These are phyloP conservation scores for Virgularia gustaviana DNA, from an alignment of 92 coral and sea anemone genomes.

Conservation along the genomic window DNA sequence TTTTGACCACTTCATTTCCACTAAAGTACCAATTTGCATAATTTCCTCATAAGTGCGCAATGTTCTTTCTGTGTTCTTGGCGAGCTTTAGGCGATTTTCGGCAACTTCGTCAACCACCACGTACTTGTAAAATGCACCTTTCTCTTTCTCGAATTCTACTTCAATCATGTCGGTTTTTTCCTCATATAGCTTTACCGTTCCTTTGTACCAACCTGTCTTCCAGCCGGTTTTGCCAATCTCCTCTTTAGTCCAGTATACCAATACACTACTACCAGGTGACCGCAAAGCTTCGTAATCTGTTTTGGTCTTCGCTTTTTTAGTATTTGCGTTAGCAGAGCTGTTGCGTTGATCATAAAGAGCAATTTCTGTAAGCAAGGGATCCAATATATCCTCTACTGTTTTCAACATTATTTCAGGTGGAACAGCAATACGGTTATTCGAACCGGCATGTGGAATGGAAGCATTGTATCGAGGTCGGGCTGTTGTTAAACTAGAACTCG, in stretches of 20 bases:
- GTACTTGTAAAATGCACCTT: slow-evolving; percentile 28
- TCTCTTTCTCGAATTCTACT: slow-evolving; percentile 45
- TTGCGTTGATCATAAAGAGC: neutral
- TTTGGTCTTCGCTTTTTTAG: no score
- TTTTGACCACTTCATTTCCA: slow-evolving; percentile 33
- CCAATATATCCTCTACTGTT: slow-evolving; percentile 26
- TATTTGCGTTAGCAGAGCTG: no score
- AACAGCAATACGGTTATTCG: slow-evolving; percentile 19
- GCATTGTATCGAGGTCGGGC: slow-evolving; percentile 45
- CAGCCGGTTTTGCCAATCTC: no score
- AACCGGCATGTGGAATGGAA: slow-evolving; percentile 15
- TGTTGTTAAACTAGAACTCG: slow-evolving; percentile 14
- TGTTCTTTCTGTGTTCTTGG: slow-evolving; percentile 21
- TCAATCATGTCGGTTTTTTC: slow-evolving; percentile 23
- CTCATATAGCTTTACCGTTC: slow-evolving; percentile 24
- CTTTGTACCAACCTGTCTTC: slow-evolving; percentile 50
- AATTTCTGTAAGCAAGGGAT: slow-evolving; percentile 37
- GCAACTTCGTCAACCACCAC: slow-evolving; percentile 6
- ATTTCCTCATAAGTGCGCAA: slow-evolving; percentile 35
- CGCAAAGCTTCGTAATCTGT: no score
- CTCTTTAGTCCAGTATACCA: no score
- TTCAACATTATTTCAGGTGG: slow-evolving; percentile 16
- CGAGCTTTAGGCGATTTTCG: slow-evolving; percentile 26
- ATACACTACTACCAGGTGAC: no score
- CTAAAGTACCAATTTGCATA: slow-evolving; percentile 17